These are phyloP conservation scores for Theropithecus gelada DNA, from an alignment of 2,113 vertebrate genomes.

Conservation along the genomic window DNA sequence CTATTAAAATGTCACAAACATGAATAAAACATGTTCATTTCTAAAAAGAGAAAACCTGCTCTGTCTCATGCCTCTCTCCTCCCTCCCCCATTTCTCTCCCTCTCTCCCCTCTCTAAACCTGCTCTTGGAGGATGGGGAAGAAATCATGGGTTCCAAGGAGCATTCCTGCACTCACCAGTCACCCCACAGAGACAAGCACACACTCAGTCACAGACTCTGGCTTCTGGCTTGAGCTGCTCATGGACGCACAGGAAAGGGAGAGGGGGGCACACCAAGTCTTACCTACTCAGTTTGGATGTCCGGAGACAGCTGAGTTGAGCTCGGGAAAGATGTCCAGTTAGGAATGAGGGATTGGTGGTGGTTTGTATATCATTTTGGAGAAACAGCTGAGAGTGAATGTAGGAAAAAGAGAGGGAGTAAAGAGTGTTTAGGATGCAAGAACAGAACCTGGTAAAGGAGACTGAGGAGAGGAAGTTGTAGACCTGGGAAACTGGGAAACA, in stretches of 20 bases:
- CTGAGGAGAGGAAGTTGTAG: accelerated
- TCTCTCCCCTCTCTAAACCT: not conserved
- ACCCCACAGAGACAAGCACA: too few relatives aligned
- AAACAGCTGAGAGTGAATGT: not conserved
- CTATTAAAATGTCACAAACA: not conserved
- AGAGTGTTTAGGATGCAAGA: not conserved
- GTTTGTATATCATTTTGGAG: not conserved
- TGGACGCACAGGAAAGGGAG: too few relatives aligned
- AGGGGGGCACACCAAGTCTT: not conserved
- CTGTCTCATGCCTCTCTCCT: not conserved
- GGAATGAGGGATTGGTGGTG: not conserved
- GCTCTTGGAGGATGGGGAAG: not conserved
- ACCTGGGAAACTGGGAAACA: not conserved
- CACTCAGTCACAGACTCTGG: not conserved
- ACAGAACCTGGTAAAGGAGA: not conserved
- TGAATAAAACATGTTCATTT: not conserved
- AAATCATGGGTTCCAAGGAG: not conserved
- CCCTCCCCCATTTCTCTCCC: not conserved
- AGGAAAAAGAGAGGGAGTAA: not conserved
- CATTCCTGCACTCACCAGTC: too few relatives aligned
- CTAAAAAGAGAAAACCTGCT: too few relatives aligned
- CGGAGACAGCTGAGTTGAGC: not conserved
- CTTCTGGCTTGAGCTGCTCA: not conserved
- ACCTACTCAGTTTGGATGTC: not conserved
- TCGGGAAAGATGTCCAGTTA: not conserved